Evolutionary conservation across 1,140 invertebrate genomes (phyloP), one percentile per base, ranked within the genome.

Genomic region (Gryon sp.): DNA sequence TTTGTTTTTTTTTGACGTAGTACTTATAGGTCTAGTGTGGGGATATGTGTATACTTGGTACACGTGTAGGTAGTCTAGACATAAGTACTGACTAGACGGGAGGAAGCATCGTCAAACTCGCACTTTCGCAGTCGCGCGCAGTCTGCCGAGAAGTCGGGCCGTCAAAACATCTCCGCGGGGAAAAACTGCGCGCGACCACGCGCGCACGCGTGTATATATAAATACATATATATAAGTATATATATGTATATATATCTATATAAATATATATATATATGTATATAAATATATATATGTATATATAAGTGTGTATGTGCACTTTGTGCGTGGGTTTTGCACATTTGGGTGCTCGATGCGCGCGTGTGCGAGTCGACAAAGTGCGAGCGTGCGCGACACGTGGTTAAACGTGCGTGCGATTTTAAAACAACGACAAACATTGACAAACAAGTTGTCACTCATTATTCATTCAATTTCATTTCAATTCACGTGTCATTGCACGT

Each of bases 111-210:
- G 7, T 52, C 22, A 14, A 12, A 48, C 20, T 30, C 34, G 45
- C 20, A 26, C 36, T 30, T 65, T 74, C 50, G 40, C 82, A 86
- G 85, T 86, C 82, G 84, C 50, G 82, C 78, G 57, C 84, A 85
- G 80, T 79, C 83, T 82, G 82, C 46, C 40, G 30, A 12, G 14
- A 45, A 43, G 48, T 79, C 74, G 79, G 70, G 80, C 77, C 78
- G 84, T 79, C 52, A 66, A 70, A 36, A 16, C 8, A 30, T 48
- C 12, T 18, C 53, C 45, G 48, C 32, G 50, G 15, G 12, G 14
- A 59, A 53, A 50, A 45, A 18, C 12, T n/a, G 14, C 36, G 19
- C 50, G 66, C 46, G 65, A n/a, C 62, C 59, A 73, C 24, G 68
- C 40, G 46, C 30, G 41, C 36, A 38, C n/a, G n/a, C n/a, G n/a